Evolutionary conservation across 2,888 invertebrate genomes (phyloP).

Genomic region (Himalopsyche japonica): DNA sequence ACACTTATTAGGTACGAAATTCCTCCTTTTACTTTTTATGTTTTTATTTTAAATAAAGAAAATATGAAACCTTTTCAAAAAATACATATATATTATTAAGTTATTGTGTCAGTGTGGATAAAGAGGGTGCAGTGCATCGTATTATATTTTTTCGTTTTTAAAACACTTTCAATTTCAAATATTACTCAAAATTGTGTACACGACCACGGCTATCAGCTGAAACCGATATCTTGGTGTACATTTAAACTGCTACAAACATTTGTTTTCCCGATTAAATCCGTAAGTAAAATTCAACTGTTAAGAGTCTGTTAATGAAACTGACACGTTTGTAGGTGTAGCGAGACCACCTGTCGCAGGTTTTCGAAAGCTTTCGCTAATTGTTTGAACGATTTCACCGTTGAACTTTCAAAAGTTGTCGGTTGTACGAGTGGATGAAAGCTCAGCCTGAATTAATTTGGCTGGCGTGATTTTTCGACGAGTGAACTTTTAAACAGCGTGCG

Average conservation of each 20-base stretch:
- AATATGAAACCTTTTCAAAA: too few relatives aligned
- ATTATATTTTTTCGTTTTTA: too few relatives aligned
- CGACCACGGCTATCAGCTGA: too few relatives aligned
- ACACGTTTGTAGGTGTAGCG: background rate
- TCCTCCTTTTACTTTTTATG: too few relatives aligned
- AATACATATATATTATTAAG: too few relatives aligned
- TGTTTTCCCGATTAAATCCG: background rate
- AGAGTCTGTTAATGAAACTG: slow-evolving; percentile 1
- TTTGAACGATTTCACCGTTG: slow-evolving; percentile 5
- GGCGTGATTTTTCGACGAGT: background rate
- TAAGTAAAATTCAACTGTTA: background rate
- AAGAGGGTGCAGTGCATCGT: too few relatives aligned
- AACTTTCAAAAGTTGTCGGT: background rate
- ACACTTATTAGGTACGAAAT: too few relatives aligned
- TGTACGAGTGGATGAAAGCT: background rate
- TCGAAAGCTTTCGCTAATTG: slow-evolving; percentile 5
- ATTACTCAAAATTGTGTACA: too few relatives aligned
- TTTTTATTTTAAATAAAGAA: too few relatives aligned
- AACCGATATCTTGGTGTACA: too few relatives aligned
- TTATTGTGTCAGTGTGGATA: too few relatives aligned
- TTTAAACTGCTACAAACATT: background rate
- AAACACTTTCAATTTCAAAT: too few relatives aligned
- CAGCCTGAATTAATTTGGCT: background rate
- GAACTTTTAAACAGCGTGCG: background rate
- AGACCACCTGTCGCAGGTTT: slow-evolving; percentile 8